Evolutionary conservation across 1,140 invertebrate genomes (phyloP).

Genomic region (Stratiolaelaps scimitus): DNA sequence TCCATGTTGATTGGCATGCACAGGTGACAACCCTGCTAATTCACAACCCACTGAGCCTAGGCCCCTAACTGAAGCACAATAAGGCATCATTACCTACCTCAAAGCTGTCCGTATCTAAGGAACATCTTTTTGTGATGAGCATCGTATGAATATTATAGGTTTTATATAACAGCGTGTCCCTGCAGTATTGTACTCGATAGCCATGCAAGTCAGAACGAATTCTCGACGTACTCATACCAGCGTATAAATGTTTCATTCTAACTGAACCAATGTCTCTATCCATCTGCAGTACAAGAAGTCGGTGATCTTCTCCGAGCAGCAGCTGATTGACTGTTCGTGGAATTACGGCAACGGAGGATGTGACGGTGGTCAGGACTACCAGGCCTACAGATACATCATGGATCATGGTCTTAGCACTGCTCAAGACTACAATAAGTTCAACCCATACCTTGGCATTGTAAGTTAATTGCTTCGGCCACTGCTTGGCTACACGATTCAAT

Average conservation of each 20-base stretch:
- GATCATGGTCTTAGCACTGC: conserved; percentile 75
- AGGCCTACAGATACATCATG: conserved; percentile 81
- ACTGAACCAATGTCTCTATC: too few relatives aligned
- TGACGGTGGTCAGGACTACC: conserved; percentile 80
- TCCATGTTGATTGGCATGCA: too few relatives aligned
- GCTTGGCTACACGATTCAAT: too few relatives aligned
- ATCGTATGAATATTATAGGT: too few relatives aligned
- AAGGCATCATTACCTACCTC: too few relatives aligned
- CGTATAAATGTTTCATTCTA: too few relatives aligned
- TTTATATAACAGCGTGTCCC: neutral
- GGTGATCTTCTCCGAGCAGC: conserved; percentile 44
- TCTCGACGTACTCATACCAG: too few relatives aligned
- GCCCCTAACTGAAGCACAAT: conserved; percentile 78
- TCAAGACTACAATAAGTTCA: conserved; percentile 81
- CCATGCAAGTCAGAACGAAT: neutral
- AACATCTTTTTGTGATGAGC: too few relatives aligned
- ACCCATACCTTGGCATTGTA: conserved; percentile 72
- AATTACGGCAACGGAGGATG: conserved; percentile 88
- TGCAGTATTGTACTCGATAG: neutral
- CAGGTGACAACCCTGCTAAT: too few relatives aligned
- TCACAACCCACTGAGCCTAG: too few relatives aligned
- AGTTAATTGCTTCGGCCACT: too few relatives aligned
- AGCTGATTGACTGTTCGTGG: conserved; percentile 92
- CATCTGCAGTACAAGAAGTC: conserved; percentile 31
- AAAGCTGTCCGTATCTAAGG: too few relatives aligned